Conservation (phyloP, 2,797 vertebrate species). For the Poliocrania exsul region DNA sequence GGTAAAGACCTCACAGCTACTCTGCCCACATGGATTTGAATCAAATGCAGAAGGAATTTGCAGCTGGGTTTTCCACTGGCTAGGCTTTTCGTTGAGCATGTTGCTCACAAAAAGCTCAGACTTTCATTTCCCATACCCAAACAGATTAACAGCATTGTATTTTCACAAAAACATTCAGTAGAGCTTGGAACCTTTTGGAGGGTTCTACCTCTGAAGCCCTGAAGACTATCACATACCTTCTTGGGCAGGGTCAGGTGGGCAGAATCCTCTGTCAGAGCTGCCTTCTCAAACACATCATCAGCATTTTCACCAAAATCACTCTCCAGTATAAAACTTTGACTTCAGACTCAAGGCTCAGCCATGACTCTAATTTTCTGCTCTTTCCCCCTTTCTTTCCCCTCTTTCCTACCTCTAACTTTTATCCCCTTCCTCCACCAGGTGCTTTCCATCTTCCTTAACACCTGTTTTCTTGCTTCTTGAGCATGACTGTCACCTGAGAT, state of each 20-base stretch:
- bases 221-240: background rate
- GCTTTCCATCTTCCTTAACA: background rate
- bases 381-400: background rate
- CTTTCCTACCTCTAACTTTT: background rate
- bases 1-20: background rate
- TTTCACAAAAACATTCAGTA: background rate
- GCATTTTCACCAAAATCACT: background rate
- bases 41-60: background rate
- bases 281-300: background rate
- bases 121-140: background rate
- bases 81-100: background rate
- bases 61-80: background rate
- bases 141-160: background rate
- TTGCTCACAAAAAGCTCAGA: background rate
- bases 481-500: background rate
- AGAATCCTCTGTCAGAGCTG: background rate
- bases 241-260: background rate
- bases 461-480: background rate
- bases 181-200: background rate
- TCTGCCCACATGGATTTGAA: background rate
- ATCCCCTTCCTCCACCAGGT: background rate
- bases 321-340: background rate
- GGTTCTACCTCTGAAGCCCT: background rate
- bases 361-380: background rate
- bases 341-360: background rate